These are phyloP conservation scores for Gulo gulo DNA, from an alignment of 2,113 vertebrate species.

Conservation along the genomic window DNA sequence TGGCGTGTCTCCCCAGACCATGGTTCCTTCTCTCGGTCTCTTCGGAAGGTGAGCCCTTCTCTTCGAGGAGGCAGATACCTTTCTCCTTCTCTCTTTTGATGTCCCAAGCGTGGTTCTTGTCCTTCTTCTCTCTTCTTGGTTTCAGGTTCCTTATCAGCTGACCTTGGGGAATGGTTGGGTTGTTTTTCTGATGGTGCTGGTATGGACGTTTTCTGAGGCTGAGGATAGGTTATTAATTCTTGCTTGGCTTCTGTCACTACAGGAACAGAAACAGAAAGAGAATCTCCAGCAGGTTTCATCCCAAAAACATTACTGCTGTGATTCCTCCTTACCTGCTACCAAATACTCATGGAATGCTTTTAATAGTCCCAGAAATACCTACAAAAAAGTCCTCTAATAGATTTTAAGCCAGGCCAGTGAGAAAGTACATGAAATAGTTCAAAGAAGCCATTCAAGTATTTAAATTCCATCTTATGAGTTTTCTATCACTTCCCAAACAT, in stretches of 20 bases:
- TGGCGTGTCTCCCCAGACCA: conserved; percentile 77
- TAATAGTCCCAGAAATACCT: background rate
- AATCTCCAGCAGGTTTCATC: conserved; percentile 10
- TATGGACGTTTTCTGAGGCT: conserved; percentile 77
- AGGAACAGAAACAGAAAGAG: conserved; percentile 55
- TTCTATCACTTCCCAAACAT: conserved; percentile 2
- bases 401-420: background rate
- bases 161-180: conserved; percentile 79
- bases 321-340: background rate
- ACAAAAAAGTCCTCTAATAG: background rate
- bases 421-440: background rate
- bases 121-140: conserved; percentile 84
- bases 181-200: conserved; percentile 75
- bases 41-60: conserved; percentile 77
- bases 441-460: conserved; percentile 1
- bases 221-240: conserved; percentile 79
- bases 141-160: conserved; percentile 78
- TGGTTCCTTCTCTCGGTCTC: conserved; percentile 78
- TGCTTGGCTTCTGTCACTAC: conserved; percentile 80
- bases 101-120: conserved; percentile 76
- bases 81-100: conserved; percentile 82
- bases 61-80: conserved; percentile 73
- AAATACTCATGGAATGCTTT: background rate
- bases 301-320: background rate
- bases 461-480: background rate